Percentiles rank a stretch among this genome's conserved stretches.
Conservation (phyloP, 2,888 invertebrate species). For the Agonum fuliginosum region DNA sequence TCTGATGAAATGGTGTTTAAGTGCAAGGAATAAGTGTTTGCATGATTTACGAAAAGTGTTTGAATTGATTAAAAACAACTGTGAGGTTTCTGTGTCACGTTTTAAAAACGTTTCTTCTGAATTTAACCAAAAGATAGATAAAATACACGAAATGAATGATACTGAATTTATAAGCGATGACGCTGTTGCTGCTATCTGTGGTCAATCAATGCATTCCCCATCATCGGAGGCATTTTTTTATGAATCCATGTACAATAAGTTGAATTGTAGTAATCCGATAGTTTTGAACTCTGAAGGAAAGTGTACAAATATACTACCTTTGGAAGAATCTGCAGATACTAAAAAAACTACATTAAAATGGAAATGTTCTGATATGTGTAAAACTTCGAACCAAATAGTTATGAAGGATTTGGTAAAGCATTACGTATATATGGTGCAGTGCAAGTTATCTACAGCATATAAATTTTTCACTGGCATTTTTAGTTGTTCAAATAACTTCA, state of each 20-base stretch:
- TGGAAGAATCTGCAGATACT: no score
- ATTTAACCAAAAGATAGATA: not conserved
- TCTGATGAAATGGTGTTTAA: not conserved
- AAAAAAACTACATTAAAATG: no score
- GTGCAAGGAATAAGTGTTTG: not conserved
- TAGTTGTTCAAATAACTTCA: conserved; percentile 26
- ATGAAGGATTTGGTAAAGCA: no score
- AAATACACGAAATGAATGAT: not conserved
- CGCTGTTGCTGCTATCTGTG: conserved; percentile 58
- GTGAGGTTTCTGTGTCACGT: not conserved
- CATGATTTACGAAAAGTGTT: not conserved
- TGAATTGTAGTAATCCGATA: no score
- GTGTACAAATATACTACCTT: conserved; percentile 8
- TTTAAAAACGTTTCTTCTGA: conserved; percentile 3
- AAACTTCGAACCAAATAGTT: no score
- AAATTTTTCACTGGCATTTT: not conserved
- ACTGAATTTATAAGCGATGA: not conserved
- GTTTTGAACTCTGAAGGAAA: no score
- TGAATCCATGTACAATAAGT: conserved; percentile 50
- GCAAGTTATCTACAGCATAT: no score
- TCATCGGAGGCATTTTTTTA: conserved; percentile 60
- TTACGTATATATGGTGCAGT: no score
- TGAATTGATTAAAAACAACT: not conserved
- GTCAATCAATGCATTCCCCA: conserved; percentile 55
- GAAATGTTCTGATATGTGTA: no score